A percentile compares a stretch with the other conserved stretches of the same genome.
Conservation (phyloP, 2,888 invertebrate species). For the Stomorhina lunata region DNA sequence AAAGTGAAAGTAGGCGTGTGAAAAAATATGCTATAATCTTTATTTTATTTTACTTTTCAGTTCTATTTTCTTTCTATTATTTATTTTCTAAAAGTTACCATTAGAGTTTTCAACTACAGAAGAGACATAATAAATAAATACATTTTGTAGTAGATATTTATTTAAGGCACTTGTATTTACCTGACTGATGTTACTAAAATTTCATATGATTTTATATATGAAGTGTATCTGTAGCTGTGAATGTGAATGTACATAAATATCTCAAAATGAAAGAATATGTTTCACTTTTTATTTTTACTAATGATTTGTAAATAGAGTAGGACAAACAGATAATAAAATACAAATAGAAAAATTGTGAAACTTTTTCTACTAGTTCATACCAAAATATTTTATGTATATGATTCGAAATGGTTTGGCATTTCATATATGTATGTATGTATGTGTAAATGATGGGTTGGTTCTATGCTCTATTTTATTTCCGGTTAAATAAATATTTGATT, state of each 20-base stretch:
- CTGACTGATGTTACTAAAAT: neutral
- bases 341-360: neutral
- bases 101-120: conserved; percentile 10
- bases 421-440: too few relatives aligned
- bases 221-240: neutral
- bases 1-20: conserved; percentile 65
- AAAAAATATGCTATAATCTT: conserved; percentile 48
- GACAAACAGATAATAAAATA: conserved; percentile 62
- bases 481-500: conserved; percentile 62
- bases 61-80: conserved; percentile 13
- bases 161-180: neutral
- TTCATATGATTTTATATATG: neutral
- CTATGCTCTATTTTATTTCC: conserved; percentile 49
- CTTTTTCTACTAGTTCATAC: too few relatives aligned
- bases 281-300: conserved; percentile 65
- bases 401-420: too few relatives aligned
- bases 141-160: conserved; percentile 1
- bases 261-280: conserved; percentile 51
- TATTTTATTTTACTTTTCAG: conserved; percentile 29
- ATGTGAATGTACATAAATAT: neutral
- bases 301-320: conserved; percentile 66
- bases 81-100: neutral
- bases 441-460: neutral
- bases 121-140: conserved; percentile 15
- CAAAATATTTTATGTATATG: too few relatives aligned